Evolutionary conservation across 35 echinoderm and acorn worm species (phyloP), one percentile per base, ranked within the genome.

Genomic region (Lytechinus pictus): DNA sequence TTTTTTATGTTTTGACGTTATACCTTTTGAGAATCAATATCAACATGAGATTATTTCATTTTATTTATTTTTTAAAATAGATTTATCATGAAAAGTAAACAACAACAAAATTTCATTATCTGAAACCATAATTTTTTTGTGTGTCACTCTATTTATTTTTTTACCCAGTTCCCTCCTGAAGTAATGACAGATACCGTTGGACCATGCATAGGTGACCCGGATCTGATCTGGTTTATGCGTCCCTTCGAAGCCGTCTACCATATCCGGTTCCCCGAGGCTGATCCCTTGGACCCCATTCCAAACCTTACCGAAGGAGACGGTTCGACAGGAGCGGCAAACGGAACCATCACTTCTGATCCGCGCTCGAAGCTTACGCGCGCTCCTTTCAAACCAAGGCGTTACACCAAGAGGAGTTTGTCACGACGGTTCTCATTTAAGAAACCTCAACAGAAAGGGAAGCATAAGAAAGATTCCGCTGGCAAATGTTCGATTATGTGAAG

Each of bases 191-290:
- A 93, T 27, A 14, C 92, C 54, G 92, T 98, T 27, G 95, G 89
- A 10, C 27, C 52, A 19, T 92, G 88, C 54, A 95, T 98, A 19
- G 54, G 96, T 27, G 94, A 98, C 53, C 92, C 94, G 93, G 86
- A 96, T 44, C 71, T 98, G 95, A 97, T 98, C 71, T 98, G 97
- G 97, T 98, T 97, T 16, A 87, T 98, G 28, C 96, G 95, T 53
- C 96, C 97, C 86, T 96, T 91, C 53, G 97, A 98, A 94, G 96
- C 97, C 4, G 86, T 94, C 61, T 86, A 94, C 9, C 95, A 96
- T 86, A 55, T 98, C 10, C 95, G 96, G 54, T 27, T 89, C 79
- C 96, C 96, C 5, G 86, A 86, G 92, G 92, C 92, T 28, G 92
- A 93, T 28, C 92, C 92, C 9, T 10, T 27, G 29, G 92, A 93